Evolutionary conservation across 1,140 invertebrate species (phyloP).

Genomic region (Agraylea sexmaculata): DNA sequence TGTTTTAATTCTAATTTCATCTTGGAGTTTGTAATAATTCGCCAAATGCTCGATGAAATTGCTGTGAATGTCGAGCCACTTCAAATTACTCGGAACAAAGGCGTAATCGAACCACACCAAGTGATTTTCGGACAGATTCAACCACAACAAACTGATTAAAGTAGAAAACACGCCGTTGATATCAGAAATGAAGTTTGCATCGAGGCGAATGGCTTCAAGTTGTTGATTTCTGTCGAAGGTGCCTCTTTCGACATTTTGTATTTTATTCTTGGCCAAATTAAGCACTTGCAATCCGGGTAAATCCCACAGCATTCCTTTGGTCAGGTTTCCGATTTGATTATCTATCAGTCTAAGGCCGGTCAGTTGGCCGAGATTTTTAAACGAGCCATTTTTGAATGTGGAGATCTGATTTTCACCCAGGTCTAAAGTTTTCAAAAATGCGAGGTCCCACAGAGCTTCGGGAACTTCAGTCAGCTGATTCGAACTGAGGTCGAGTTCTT

Average conservation of each 20-base stretch:
- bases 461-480: conserved; percentile 74
- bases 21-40: conserved; percentile 75
- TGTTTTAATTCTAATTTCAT: conserved; percentile 67
- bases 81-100: conserved; percentile 73
- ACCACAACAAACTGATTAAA: conserved; percentile 65
- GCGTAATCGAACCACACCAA: conserved; percentile 85
- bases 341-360: conserved; percentile 75
- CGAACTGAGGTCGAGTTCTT: conserved; percentile 77
- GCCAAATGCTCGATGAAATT: conserved; percentile 76
- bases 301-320: conserved; percentile 74
- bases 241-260: conserved; percentile 68
- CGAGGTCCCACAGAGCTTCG: conserved; percentile 65
- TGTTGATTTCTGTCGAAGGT: conserved; percentile 68
- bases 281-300: conserved; percentile 70
- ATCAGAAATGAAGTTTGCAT: conserved; percentile 75
- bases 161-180: conserved; percentile 78
- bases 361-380: conserved; percentile 70
- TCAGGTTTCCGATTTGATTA: conserved; percentile 76
- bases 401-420: conserved; percentile 77
- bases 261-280: conserved; percentile 78
- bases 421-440: conserved; percentile 75
- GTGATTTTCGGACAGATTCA: conserved; percentile 86
- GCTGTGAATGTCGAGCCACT: conserved; percentile 81
- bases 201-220: conserved; percentile 72
- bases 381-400: conserved; percentile 67